Evolutionary conservation across 2,113 vertebrate species (phyloP), one percentile per base, ranked within the genome.

Genomic region (Murina feae): DNA sequence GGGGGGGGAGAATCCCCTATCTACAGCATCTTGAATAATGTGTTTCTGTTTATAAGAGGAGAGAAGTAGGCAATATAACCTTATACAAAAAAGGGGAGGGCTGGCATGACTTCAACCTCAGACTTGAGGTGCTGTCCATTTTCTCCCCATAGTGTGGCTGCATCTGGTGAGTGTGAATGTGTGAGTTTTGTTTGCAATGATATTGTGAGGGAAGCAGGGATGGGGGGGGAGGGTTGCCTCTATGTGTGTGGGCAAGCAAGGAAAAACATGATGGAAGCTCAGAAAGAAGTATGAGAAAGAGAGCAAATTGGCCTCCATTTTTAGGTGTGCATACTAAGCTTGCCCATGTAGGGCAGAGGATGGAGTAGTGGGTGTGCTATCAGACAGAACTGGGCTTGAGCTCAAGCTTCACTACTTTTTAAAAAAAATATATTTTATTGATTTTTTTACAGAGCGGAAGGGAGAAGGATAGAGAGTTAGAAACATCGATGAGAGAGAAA

Each of bases 1-100:
- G n/a, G n/a, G n/a, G n/a, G n/a, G n/a, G n/a, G n/a, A n/a, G n/a
- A 44, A 60, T 42, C 85, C 12, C 71, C 55, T 71, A 69, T 94
- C 30, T 51, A 68, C 23, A 84, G 35, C 75, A 30, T 76, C 84
- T 94, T 89, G 91, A 42, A 86, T 95, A 91, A 91, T 93, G 65
- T 51, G 51, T 71, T 94, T 71, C 85, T 96, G 85, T 95, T 96
- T 94, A 69, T 89, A 93, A 96, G 89, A 89, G 82, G 91, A 84
- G 79, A 78, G 42, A 89, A 39, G 60, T 20, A 39, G 63, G 37
- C 86, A 79, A 23, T 39, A n/a, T 28, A 37, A 44, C 60, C 25
- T 65, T 58, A 55, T 32, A 86, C 35, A 88, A 78, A 84, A 84
- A 39, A 47, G 37, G 55, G 21, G 35, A 37, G 42, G 49, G n/a